Evolutionary conservation across 2,797 vertebrate species (phyloP), one percentile per base, ranked within the genome.

Genomic region (Aeoliscus strigatus): DNA sequence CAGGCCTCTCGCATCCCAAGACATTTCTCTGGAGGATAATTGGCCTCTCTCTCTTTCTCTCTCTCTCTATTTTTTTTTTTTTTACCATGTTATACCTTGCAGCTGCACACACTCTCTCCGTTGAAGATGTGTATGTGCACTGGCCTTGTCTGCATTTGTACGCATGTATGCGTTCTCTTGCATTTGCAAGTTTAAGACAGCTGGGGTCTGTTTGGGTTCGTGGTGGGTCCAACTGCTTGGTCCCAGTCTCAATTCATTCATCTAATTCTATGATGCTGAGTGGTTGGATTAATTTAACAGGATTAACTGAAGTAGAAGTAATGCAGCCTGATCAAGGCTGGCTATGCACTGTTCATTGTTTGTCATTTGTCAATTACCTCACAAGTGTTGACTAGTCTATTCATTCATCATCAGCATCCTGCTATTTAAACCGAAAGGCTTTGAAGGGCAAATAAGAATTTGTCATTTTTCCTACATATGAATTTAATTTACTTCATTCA

Each of bases 361-460:
- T 56, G 79, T 81, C 56, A 77, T 85, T 87, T 78, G 80, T 85
- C 86, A 86, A 89, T 88, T 83, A 89, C 80, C 64, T 66, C 40
- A 66, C 43, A 70, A 61, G 72, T 70, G 58, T 55, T 60, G 60
- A 73, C 66, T 60, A 51, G 48, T 56, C 28, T 21, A 34, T 45
- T 72, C 72, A 75, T 88, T 75, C 43, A 85, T 86, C 82, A 86
- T 60, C 32, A 29, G 38, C 33, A 64, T 57, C 60, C 67, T 50
- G 74, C 56, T 69, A 75, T 79, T 84, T 84, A 84, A 77, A 85
- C 80, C 77, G 86, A 73, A 80, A 74, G 77, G 75, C 46, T 16
- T 46, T 39, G n/a, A n/a, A n/a, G n/a, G n/a, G n/a, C n/a, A n/a
- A n/a, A n/a, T n/a, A n/a, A n/a, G n/a, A n/a, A n/a, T n/a, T n/a